Evolutionary conservation across 1,140 invertebrate genomes (phyloP), one percentile per base, ranked within the genome.

Genomic region (Asobara japonica): DNA sequence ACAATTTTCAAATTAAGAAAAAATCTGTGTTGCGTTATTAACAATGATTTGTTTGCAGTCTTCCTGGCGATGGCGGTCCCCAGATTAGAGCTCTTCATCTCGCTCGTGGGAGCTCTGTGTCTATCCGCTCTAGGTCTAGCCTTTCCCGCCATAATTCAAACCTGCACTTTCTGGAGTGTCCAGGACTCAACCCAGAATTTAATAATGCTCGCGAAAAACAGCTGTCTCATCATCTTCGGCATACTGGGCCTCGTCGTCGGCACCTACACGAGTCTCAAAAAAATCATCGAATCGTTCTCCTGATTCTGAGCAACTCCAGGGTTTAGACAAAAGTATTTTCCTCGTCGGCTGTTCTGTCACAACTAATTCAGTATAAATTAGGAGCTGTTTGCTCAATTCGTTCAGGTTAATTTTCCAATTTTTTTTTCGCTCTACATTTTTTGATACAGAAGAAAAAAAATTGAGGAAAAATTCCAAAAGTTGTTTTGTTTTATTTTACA

Each of bases 51-150:
- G 13, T 69, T 25, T 90, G 2, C 82, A 96, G 95, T 95, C 88
- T 82, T 91, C 11, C 82, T 97, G 73, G 95, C 95, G 3, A 90
- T 93, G 5, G 89, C 91, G 0, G 91, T 97, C 62, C 95, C 95
- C 0, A 90, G 95, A 76, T 86, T 98, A 75, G 95, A 96, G 60
- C 87, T 96, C 3, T 93, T 97, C 83, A 98, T 98, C 71, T 96
- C 96, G 0, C 88, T 97, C 33, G 94, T 97, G 77, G 97, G 97
- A 27, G 95, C 96, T 0, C 86, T 97, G 0, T 94, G 93, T 74
- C 89, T 96, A 6, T 95, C 95, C 7, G 93, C 93, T 0, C 87
- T 97, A 22, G 96, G 96, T 0, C 86, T 98, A 13, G 94, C 95
- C 1, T 94, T 97, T 80, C 97, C 96, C 16, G 94, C 96, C 0